Evolutionary conservation across 1,140 invertebrate species (phyloP), one percentile per base, ranked within the genome.

Genomic region (Sycophaga agraensis): DNA sequence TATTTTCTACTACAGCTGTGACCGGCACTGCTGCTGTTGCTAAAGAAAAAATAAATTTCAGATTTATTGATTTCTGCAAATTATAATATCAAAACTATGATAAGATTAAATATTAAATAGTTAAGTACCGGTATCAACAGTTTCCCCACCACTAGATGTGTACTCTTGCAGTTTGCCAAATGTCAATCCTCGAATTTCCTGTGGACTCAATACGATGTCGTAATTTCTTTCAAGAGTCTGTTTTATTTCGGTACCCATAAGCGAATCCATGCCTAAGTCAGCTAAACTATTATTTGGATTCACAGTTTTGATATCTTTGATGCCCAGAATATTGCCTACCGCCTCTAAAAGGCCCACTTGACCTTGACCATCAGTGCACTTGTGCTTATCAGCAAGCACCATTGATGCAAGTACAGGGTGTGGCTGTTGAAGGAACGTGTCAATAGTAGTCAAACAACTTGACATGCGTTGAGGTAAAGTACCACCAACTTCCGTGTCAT

Each of bases 181-280:
- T 0, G 90, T 94, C 2, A 96, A 79, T 21, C 79, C 82, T 54
- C 96, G 86, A 68, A 99, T 96, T 76, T 98, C 94, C 71, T 91
- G 89, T 40, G 93, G 88, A 37, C 91, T 89, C n/a, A 98, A 77
- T 0, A 92, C 86, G 24, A 97, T 73, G 76, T 97, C 94, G 78
- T 91, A 96, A 66, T 93, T 93, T 54, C 94, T 85, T 76, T 99
- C 96, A 8, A 99, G 79, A 0, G 91, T 94, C 76, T 98, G 96
- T 80, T 98, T 98, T 62, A 99, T 95, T 83, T 99, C 97, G 0
- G 97, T 94, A 55, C 94, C 94, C 96, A 99, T 98, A 34, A 99
- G 81, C 0, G 95, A 98, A 73, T 99, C 97, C 87, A 99, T 93
- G 46, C 97, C 96, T 7, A 99, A 83, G 75, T 99, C 96, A 12